A percentile compares a stretch with the other conserved stretches of the same genome.
phyloP scores from a whole-genome alignment of 2,888 invertebrate genomes.

The Cyclophora punctaria region DNA sequence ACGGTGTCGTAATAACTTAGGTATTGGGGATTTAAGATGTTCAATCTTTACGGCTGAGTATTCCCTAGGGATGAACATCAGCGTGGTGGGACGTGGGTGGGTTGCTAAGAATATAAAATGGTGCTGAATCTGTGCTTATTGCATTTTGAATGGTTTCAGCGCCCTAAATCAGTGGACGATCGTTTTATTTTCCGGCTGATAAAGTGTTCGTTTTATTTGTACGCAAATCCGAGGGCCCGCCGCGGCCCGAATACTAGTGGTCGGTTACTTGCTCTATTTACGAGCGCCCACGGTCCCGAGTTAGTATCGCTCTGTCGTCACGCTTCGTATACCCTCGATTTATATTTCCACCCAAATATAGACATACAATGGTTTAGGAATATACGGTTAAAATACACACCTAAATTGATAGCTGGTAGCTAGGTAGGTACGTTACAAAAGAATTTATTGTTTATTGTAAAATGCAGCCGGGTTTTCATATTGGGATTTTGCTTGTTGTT shows the following conservation, averaged over 20 bases:
- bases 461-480: too few species aligned
- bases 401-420: slow-evolving; percentile 9
- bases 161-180: slow-evolving; percentile 29
- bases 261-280: slow-evolving; percentile 62
- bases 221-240: slow-evolving; percentile 58
- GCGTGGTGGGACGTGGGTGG: too few species aligned
- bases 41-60: too few species aligned
- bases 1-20: background rate
- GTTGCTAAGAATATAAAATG: background rate
- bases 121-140: slow-evolving; percentile 7
- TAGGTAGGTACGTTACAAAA: too few species aligned
- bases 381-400: slow-evolving; percentile 19
- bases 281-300: slow-evolving; percentile 49
- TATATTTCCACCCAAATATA: slow-evolving; percentile 49
- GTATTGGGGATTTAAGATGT: too few species aligned
- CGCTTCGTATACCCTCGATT: slow-evolving; percentile 60
- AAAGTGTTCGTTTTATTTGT: slow-evolving; percentile 61
- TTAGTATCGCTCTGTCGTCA: slow-evolving; percentile 61
- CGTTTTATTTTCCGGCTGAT: slow-evolving; percentile 53
- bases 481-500: too few species aligned
- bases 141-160: slow-evolving; percentile 16
- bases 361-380: slow-evolving; percentile 30
- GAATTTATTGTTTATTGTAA: too few species aligned
- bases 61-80: too few species aligned
- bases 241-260: slow-evolving; percentile 44